Evolutionary conservation across 2,888 invertebrate genomes (phyloP).

Genomic region (Trichacis sp.): DNA sequence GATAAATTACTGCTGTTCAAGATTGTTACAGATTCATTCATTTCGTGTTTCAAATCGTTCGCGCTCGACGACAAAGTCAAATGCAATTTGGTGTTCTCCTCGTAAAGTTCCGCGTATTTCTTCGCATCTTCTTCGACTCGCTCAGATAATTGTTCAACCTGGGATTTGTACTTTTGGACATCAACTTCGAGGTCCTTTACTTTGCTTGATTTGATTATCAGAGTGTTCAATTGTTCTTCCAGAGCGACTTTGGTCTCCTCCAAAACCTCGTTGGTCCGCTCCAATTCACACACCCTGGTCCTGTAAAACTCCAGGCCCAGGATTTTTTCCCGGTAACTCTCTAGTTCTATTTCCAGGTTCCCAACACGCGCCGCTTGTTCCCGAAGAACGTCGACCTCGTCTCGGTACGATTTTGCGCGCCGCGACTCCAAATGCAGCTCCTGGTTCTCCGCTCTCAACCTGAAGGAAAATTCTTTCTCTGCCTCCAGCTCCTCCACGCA

Average conservation of each 20-base stretch:
- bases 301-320: slow-evolving; percentile 92
- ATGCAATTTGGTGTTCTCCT: slow-evolving; percentile 4
- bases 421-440: slow-evolving; percentile 81
- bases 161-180: slow-evolving; percentile 82
- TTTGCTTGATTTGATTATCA: slow-evolving; percentile 83
- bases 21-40: neutral
- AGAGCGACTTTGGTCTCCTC: slow-evolving; percentile 89
- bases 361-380: slow-evolving; percentile 87
- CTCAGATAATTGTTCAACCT: slow-evolving; percentile 82
- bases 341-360: slow-evolving; percentile 84
- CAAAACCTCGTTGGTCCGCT: slow-evolving; percentile 86
- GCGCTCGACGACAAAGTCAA: neutral
- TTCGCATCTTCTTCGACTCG: slow-evolving; percentile 50
- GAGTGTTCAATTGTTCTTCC: slow-evolving; percentile 85
- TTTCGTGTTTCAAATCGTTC: neutral
- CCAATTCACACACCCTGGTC: slow-evolving; percentile 84
- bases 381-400: slow-evolving; percentile 89
- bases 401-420: slow-evolving; percentile 83
- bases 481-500: slow-evolving; percentile 87
- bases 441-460: slow-evolving; percentile 77
- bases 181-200: slow-evolving; percentile 85
- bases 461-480: slow-evolving; percentile 77
- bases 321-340: slow-evolving; percentile 85
- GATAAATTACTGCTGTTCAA: slow-evolving; percentile 83
- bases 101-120: slow-evolving; percentile 5